phyloP scores from a whole-genome alignment of 2,888 invertebrate species.

The Stenchaetothrips biformis region DNA sequence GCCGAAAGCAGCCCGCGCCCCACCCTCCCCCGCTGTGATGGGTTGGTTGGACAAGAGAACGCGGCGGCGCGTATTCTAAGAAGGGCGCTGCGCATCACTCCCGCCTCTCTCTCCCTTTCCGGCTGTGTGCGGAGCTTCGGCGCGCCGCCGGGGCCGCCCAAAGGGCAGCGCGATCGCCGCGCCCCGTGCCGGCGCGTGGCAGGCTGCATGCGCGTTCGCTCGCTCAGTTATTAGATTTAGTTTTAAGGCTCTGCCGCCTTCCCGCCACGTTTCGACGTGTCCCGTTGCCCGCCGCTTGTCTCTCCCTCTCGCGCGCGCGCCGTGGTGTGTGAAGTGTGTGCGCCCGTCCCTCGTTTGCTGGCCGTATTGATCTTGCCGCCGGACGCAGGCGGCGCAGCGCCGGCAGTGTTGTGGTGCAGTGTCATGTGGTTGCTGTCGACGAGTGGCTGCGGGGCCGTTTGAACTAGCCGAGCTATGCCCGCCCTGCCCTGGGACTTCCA shows the following conservation, averaged over 20 bases:
- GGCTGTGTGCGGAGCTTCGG: too few relatives aligned
- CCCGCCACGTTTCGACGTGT: not conserved
- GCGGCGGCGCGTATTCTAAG: too few relatives aligned
- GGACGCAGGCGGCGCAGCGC: not conserved
- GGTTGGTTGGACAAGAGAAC: too few relatives aligned
- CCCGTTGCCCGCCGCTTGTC: not conserved
- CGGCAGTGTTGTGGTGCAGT: not conserved
- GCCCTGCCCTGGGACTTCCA: not conserved
- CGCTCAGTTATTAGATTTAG: conserved; percentile 20
- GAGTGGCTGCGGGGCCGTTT: too few relatives aligned
- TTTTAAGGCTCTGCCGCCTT: not conserved
- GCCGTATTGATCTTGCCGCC: not conserved
- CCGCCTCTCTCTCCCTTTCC: too few relatives aligned
- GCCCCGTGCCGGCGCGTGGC: not conserved
- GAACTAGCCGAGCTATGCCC: not conserved
- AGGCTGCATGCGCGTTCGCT: not conserved
- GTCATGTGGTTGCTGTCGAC: too few relatives aligned
- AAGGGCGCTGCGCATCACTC: too few relatives aligned
- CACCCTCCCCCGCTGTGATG: too few relatives aligned
- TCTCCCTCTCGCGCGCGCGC: not conserved
- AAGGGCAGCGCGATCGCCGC: not conserved
- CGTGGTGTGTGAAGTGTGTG: not conserved
- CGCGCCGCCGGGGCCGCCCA: too few relatives aligned
- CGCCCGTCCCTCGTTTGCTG: not conserved
- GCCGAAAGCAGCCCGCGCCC: too few relatives aligned